Conservation (phyloP, 2,888 invertebrate species). For the Habroteleia sp. region DNA sequence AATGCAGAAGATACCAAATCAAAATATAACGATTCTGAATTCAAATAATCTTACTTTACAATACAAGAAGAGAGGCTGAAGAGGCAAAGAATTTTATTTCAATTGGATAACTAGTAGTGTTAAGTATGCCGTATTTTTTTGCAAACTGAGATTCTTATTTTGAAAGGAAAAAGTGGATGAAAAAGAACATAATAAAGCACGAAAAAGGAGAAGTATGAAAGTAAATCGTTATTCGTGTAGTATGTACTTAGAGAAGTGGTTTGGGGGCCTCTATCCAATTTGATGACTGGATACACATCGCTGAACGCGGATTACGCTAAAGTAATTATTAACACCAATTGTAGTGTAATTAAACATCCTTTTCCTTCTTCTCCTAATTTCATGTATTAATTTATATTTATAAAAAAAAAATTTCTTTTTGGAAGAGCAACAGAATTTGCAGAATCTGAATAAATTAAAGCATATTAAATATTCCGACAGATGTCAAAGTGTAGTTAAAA, state of each 20-base stretch:
- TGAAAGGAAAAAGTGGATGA: constrained; percentile 1
- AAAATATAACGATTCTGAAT: constrained; percentile 11
- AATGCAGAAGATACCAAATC: constrained; percentile 6
- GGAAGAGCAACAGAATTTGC: too few species aligned
- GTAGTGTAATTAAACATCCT: constrained; percentile 73
- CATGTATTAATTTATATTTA: constrained; percentile 32
- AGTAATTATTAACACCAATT: constrained; percentile 76
- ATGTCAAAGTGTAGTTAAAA: too few species aligned
- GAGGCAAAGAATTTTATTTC: constrained; percentile 15
- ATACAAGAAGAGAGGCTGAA: constrained; percentile 23
- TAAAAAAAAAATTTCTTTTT: too few species aligned
- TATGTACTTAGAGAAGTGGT: constrained; percentile 30
- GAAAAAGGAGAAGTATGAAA: constrained; percentile 22
- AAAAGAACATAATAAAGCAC: constrained; percentile 10
- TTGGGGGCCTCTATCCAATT: constrained; percentile 68
- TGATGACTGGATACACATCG: constrained; percentile 76
- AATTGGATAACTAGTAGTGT: constrained; percentile 21
- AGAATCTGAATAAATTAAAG: too few species aligned
- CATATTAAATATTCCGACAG: too few species aligned
- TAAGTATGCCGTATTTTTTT: constrained; percentile 14
- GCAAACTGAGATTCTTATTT: constrained; percentile 26
- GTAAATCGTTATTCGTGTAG: constrained; percentile 38
- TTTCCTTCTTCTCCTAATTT: constrained; percentile 35
- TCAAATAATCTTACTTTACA: constrained; percentile 14
- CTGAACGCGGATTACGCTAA: constrained; percentile 70